A percentile compares a stretch with the other conserved stretches of the same genome.
phyloP scores from a whole-genome alignment of 2,113 vertebrate genomes.

The Helogale parvula region DNA sequence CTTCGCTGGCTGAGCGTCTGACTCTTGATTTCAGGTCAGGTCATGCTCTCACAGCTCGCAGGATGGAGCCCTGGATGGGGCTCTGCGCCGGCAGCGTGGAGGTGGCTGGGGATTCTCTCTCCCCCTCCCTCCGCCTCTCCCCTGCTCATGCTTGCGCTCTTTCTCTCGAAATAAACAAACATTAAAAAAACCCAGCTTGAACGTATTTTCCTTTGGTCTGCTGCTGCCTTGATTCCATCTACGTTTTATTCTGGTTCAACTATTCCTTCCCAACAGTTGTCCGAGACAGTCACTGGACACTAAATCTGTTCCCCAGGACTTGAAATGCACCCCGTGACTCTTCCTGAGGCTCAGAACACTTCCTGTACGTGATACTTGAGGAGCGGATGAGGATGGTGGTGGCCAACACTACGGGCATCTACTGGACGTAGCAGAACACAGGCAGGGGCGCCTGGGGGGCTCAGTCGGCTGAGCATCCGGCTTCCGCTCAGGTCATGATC shows the following conservation, averaged over 20 bases:
- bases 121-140: too few relatives aligned
- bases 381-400: rapidly evolving
- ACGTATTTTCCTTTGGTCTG: not conserved
- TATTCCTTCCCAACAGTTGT: not conserved
- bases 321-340: rapidly evolving
- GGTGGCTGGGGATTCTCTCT: too few relatives aligned
- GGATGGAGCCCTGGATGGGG: too few relatives aligned
- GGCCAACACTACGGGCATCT: rapidly evolving
- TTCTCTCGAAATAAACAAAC: too few relatives aligned
- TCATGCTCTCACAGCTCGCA: too few relatives aligned
- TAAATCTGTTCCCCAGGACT: not conserved
- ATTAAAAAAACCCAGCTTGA: not conserved
- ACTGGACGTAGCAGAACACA: not conserved
- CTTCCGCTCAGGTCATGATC: too few relatives aligned
- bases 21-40: too few relatives aligned
- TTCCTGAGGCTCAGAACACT: not conserved
- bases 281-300: not conserved
- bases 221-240: not conserved
- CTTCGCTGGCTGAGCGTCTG: too few relatives aligned
- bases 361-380: not conserved
- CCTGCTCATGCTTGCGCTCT: too few relatives aligned
- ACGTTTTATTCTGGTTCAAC: not conserved
- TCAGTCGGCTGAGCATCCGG: too few relatives aligned
- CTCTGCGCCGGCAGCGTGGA: too few relatives aligned
- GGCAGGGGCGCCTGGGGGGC: too few relatives aligned